phyloP scores from a whole-genome alignment of 2,888 invertebrate genomes.

The Physocephala rufipes region DNA sequence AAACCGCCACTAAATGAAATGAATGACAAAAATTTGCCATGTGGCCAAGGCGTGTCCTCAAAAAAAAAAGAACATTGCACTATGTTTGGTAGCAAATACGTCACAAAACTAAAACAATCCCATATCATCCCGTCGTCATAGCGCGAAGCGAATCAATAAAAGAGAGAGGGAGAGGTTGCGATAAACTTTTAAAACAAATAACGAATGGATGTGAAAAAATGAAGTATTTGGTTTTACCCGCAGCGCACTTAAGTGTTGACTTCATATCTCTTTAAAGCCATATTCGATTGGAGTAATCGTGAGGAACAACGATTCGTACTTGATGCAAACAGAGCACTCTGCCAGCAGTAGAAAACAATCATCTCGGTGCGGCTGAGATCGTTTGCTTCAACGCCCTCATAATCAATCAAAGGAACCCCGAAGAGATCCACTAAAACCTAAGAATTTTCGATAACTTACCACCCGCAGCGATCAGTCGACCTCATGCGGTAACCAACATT shows the following conservation, averaged over 20 bases:
- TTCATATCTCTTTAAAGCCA: slow-evolving; percentile 40
- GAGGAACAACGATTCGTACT: too few relatives aligned
- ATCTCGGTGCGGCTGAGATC: slow-evolving; percentile 32
- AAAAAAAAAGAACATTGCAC: slow-evolving; percentile 19
- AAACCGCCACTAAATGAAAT: slow-evolving; percentile 53
- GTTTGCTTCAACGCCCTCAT: slow-evolving; percentile 46
- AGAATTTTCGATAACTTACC: slow-evolving; percentile 55
- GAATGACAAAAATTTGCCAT: slow-evolving; percentile 52
- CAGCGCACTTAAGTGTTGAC: slow-evolving; percentile 56
- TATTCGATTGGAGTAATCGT: too few relatives aligned
- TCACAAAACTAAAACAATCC: not conserved
- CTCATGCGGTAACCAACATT: slow-evolving; percentile 12
- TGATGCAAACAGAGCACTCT: too few relatives aligned
- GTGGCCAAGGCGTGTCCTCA: slow-evolving; percentile 57
- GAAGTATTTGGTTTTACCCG: slow-evolving; percentile 44
- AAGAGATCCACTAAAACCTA: slow-evolving; percentile 48
- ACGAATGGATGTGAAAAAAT: slow-evolving; percentile 15
- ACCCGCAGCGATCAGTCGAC: slow-evolving; percentile 46
- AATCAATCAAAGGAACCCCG: slow-evolving; percentile 52
- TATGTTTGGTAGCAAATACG: not conserved
- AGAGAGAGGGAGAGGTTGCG: too few relatives aligned
- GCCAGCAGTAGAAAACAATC: not conserved
- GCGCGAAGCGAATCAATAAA: too few relatives aligned
- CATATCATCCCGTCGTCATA: too few relatives aligned
- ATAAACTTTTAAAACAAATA: slow-evolving; percentile 12